These are phyloP conservation scores for Neodiprion lecontei DNA, from an alignment of 1,140 invertebrate species.

Conservation along the genomic window DNA sequence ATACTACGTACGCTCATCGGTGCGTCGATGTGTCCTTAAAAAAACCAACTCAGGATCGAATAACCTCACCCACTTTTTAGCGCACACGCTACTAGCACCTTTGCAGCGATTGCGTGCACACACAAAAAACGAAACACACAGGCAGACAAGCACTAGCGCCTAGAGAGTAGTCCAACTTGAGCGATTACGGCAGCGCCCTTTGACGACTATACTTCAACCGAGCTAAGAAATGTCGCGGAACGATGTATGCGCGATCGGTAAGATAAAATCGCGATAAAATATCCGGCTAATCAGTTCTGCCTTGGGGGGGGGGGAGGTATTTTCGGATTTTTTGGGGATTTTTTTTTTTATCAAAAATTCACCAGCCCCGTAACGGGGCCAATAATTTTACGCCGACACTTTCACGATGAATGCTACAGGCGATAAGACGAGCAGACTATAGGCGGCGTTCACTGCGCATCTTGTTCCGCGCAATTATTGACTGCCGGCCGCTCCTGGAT, in stretches of 20 bases:
- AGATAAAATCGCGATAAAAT: too few relatives aligned
- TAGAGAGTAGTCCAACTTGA: neutral
- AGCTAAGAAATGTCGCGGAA: constrained; percentile 8
- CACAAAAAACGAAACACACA: neutral
- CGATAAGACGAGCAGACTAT: neutral
- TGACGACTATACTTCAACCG: constrained; percentile 38
- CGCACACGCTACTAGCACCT: constrained; percentile 43
- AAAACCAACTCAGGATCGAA: constrained; percentile 17
- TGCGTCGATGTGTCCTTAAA: neutral
- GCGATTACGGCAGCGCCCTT: constrained; percentile 51
- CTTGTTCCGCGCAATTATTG: constrained; percentile 37
- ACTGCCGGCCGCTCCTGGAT: constrained; percentile 18
- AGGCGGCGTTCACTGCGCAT: constrained; percentile 28
- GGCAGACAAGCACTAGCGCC: neutral
- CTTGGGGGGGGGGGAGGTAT: too few relatives aligned
- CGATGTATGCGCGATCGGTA: too few relatives aligned
- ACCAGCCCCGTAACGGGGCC: too few relatives aligned
- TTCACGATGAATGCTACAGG: neutral
- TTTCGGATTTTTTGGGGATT: too few relatives aligned
- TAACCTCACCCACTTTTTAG: constrained; percentile 40
- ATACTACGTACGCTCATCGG: neutral
- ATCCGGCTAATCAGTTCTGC: too few relatives aligned
- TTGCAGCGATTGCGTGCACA: constrained; percentile 28
- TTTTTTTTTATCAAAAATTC: too few relatives aligned
- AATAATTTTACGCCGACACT: too few relatives aligned